Percentiles rank a stretch among this genome's conserved stretches.
Conservation (phyloP, 2,888 invertebrate species). For the Unio pictorum region DNA sequence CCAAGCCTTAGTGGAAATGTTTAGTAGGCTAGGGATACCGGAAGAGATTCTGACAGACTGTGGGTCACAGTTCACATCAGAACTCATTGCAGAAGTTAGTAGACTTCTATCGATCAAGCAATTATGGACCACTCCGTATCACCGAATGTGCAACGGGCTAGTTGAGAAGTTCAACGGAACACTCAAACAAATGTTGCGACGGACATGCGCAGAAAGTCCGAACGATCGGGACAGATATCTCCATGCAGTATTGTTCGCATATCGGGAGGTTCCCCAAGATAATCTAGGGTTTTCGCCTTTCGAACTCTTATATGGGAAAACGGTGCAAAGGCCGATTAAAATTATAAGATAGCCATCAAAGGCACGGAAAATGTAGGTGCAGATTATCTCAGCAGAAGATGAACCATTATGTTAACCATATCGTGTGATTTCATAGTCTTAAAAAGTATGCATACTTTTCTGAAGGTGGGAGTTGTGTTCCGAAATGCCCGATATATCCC, state of each 20-base stretch:
- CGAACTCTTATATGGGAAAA: constrained; percentile 3
- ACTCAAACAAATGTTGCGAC: constrained; percentile 32
- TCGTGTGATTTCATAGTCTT: no score
- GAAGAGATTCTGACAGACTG: constrained; percentile 22
- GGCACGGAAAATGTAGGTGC: no score
- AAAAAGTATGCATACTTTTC: no score
- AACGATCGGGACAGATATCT: constrained; percentile 40
- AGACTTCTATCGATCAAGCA: constrained; percentile 23
- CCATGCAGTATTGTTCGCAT: constrained; percentile 29
- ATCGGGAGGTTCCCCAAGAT: constrained; percentile 31
- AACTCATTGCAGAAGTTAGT: constrained; percentile 31
- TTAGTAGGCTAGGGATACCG: constrained; percentile 16
- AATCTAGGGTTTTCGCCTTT: constrained; percentile 29
- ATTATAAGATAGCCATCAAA: no score
- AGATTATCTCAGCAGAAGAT: no score
- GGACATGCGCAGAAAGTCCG: constrained; percentile 20
- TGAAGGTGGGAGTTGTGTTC: no score
- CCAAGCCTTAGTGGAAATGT: constrained; percentile 20
- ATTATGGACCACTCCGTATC: constrained; percentile 27
- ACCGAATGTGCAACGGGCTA: constrained; percentile 31
- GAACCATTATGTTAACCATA: no score
- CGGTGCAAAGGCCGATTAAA: no score
- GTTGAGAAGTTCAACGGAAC: constrained; percentile 38
- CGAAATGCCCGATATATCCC: no score
- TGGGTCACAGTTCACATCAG: constrained; percentile 37